A percentile compares a stretch with the other conserved stretches of the same genome.
phyloP scores from a whole-genome alignment of 1,140 invertebrate species.

The Bursaphelenchus mucronatus region DNA sequence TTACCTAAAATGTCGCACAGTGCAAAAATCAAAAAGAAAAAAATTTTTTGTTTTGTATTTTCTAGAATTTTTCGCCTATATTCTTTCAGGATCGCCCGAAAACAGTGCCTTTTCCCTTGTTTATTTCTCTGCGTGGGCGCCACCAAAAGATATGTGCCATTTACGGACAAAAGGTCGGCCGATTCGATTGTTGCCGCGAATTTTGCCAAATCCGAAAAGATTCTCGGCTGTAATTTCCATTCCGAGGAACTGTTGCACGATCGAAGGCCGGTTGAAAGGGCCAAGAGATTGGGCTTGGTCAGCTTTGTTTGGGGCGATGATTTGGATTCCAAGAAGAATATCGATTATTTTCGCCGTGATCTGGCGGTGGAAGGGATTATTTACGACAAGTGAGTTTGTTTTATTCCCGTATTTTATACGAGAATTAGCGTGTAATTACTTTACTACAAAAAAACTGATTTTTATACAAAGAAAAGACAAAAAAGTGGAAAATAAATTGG shows the following conservation, averaged over 20 bases:
- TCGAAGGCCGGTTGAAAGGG: constrained; percentile 43
- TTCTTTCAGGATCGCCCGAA: constrained; percentile 49
- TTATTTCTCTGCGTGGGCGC: constrained; percentile 57
- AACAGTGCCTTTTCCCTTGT: constrained; percentile 59
- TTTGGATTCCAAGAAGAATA: constrained; percentile 49
- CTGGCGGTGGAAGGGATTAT: constrained; percentile 57
- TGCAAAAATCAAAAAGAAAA: no score
- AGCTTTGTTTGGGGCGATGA: constrained; percentile 60
- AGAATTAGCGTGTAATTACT: no score
- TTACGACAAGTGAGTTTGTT: constrained; percentile 44
- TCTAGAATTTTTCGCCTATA: no score
- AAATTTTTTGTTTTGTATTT: no score
- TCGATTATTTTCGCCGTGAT: constrained; percentile 56
- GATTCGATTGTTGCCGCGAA: constrained; percentile 55
- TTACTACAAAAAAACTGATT: background rate
- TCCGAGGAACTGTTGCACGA: constrained; percentile 50
- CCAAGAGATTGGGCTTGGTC: constrained; percentile 53
- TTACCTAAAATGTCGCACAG: no score
- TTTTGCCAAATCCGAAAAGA: constrained; percentile 34
- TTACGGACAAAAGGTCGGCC: constrained; percentile 43
- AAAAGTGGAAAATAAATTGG: no score
- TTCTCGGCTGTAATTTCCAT: constrained; percentile 58
- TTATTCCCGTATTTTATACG: background rate
- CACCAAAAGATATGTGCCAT: constrained; percentile 45
- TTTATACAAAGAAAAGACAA: background rate